Conservation (phyloP, 2,113 vertebrate genomes). For the Gadus macrocephalus region DNA sequence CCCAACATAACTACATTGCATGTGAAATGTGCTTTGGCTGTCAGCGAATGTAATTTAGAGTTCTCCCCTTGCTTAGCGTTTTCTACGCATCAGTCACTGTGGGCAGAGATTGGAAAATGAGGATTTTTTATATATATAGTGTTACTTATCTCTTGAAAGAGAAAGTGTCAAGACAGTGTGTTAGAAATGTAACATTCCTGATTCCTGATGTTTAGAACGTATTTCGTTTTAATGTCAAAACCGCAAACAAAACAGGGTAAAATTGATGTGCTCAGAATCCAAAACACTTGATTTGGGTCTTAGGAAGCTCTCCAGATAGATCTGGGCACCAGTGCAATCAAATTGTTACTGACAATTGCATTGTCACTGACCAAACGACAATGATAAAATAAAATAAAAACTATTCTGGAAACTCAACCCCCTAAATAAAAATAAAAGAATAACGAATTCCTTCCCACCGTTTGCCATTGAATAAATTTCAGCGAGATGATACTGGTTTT, state of each 20-base stretch:
- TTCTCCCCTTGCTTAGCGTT: neutral
- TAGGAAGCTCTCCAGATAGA: neutral
- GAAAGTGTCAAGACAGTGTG: neutral
- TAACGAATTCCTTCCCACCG: neutral
- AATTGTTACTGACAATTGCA: conserved; percentile 31
- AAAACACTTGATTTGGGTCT: neutral
- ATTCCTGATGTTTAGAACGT: conserved; percentile 19
- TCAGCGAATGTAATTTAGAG: neutral
- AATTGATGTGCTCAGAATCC: conserved; percentile 24
- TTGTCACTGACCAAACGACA: conserved; percentile 19
- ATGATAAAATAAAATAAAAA: conserved; percentile 1
- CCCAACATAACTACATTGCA: neutral
- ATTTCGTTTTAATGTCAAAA: conserved; percentile 25
- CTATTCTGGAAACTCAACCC: conserved; percentile 9
- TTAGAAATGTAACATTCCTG: conserved; percentile 13
- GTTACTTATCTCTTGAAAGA: conserved; percentile 9
- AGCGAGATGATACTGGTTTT: neutral
- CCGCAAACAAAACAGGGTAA: conserved; percentile 54
- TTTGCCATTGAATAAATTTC: neutral
- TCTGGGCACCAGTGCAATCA: neutral
- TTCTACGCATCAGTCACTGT: conserved; percentile 11
- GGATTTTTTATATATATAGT: conserved; percentile 3
- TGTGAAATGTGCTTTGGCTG: conserved; percentile 10
- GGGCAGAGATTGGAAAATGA: conserved; percentile 11
- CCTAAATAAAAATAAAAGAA: neutral